phyloP scores from a whole-genome alignment of 2,888 invertebrate species.

The Abrostola triplasia region DNA sequence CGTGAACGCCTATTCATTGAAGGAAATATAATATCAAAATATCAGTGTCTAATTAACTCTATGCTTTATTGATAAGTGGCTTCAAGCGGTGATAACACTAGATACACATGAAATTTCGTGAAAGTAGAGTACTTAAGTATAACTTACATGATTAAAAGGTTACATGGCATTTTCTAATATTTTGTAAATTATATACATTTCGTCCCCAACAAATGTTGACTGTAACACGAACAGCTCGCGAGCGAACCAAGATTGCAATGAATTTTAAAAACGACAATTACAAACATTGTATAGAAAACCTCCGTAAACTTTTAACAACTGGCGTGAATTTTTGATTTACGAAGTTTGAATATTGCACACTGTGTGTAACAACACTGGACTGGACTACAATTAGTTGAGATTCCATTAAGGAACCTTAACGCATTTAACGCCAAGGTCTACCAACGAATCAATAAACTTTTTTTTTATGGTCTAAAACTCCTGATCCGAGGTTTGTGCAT shows the following conservation, averaged over 20 bases:
- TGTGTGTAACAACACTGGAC: constrained; percentile 29
- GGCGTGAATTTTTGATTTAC: constrained; percentile 36
- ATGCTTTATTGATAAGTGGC: constrained; percentile 22
- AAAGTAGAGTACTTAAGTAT: constrained; percentile 9
- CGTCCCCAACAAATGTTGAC: constrained; percentile 18
- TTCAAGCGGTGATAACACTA: constrained; percentile 37
- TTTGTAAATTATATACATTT: constrained; percentile 4
- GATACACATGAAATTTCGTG: constrained; percentile 23
- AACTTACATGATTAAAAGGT: constrained; percentile 20
- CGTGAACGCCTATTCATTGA: constrained; percentile 2
- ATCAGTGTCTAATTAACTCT: constrained; percentile 28
- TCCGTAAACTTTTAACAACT: constrained; percentile 33
- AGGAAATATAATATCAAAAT: constrained; percentile 16
- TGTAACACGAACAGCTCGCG: constrained; percentile 28
- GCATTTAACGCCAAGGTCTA: background rate
- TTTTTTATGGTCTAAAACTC: background rate
- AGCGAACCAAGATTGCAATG: constrained; percentile 22
- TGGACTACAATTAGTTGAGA: constrained; percentile 12
- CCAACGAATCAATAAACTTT: background rate
- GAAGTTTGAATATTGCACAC: constrained; percentile 31
- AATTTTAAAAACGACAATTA: constrained; percentile 33
- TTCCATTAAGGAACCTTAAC: background rate
- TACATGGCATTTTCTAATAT: constrained; percentile 34
- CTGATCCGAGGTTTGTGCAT: background rate
- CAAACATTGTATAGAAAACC: constrained; percentile 34